Conservation (phyloP, 2,888 invertebrate species). For the Drosophila helvetica region DNA sequence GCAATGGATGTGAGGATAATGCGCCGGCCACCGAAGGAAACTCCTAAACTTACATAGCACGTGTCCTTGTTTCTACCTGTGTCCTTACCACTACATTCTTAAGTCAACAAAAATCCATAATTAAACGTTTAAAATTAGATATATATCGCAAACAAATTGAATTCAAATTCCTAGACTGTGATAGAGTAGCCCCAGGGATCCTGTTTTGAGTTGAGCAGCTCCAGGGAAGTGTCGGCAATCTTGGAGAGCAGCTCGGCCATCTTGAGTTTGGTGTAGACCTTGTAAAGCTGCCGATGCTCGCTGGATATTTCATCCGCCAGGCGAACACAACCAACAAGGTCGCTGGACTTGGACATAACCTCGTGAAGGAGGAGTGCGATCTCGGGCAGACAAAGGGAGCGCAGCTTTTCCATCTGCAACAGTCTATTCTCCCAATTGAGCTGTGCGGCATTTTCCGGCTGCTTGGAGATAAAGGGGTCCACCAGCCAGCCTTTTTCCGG, state of each 20-base stretch:
- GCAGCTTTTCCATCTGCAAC: constrained; percentile 89
- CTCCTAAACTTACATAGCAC: constrained; percentile 36
- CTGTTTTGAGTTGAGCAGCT: constrained; percentile 89
- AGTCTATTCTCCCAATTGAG: constrained; percentile 85
- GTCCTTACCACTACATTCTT: constrained; percentile 35
- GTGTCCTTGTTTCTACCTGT: background rate
- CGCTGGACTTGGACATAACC: constrained; percentile 90
- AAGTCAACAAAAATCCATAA: constrained; percentile 51
- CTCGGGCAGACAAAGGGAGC: constrained; percentile 93
- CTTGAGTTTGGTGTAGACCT: constrained; percentile 91
- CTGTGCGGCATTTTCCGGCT: constrained; percentile 84
- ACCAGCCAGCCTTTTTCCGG: constrained; percentile 96
- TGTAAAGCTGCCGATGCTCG: constrained; percentile 91
- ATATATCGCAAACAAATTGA: constrained; percentile 19
- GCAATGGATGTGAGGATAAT: constrained; percentile 84
- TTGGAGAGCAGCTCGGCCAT: constrained; percentile 90
- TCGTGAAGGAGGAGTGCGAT: constrained; percentile 90
- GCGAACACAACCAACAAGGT: constrained; percentile 91
- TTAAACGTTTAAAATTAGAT: constrained; percentile 60
- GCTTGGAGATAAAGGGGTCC: constrained; percentile 87
- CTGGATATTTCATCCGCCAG: constrained; percentile 91
- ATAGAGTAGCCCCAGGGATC: constrained; percentile 92
- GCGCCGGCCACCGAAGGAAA: constrained; percentile 39
- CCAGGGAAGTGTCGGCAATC: constrained; percentile 91
- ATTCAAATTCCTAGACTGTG: constrained; percentile 60